Evolutionary conservation across 92 coral and sea anemone genomes (phyloP).

Genomic region (Epizoanthus scotinus): DNA sequence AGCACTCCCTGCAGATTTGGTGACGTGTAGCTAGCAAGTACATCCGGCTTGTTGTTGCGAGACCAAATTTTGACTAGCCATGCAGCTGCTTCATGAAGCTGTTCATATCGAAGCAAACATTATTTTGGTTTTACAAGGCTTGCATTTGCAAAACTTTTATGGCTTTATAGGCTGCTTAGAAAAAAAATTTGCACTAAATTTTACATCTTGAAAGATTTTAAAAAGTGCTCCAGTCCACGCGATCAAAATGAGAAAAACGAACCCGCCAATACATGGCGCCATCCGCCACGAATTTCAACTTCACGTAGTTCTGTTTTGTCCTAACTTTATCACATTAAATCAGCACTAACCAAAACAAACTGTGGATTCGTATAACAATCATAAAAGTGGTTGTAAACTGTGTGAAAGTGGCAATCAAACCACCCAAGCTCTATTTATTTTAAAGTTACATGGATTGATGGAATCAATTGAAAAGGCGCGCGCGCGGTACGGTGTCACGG

Average conservation of each 20-base stretch:
- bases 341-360: conserved; percentile 22
- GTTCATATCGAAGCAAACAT: background rate
- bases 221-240: background rate
- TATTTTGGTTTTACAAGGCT: background rate
- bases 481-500: background rate
- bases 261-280: too few relatives aligned
- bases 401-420: background rate
- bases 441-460: background rate
- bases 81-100: background rate
- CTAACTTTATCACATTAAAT: conserved; percentile 26
- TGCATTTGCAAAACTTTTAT: background rate
- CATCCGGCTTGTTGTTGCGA: background rate
- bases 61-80: background rate
- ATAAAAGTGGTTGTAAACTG: background rate
- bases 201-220: background rate
- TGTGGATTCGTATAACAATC: background rate
- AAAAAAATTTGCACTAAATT: background rate
- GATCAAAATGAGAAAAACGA: too few relatives aligned
- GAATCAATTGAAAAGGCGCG: background rate
- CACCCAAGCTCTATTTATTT: background rate
- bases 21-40: conserved; percentile 65
- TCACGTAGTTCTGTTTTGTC: conserved; percentile 3
- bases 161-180: background rate
- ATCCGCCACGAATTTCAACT: too few relatives aligned
- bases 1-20: background rate